Evolutionary conservation across 2,113 vertebrate genomes (phyloP).

Genomic region (Sprattus sprattus): DNA sequence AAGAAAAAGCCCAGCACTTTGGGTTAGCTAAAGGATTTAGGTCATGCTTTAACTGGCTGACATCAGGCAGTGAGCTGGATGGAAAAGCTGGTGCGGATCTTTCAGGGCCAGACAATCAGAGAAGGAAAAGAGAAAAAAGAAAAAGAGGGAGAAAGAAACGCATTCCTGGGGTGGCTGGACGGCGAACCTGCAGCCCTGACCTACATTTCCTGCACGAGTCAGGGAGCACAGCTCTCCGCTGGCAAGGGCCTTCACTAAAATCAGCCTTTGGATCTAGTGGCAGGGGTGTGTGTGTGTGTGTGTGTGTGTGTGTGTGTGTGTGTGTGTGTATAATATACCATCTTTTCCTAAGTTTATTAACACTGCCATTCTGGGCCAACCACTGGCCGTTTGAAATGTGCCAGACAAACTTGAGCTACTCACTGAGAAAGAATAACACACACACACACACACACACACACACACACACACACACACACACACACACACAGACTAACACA

Average conservation of each 20-base stretch:
- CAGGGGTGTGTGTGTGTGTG: neutral
- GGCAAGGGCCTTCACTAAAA: neutral
- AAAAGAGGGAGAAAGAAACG: slow-evolving; percentile 17
- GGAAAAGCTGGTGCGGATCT: slow-evolving; percentile 72
- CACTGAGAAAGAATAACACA: neutral
- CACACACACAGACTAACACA: too few relatives aligned
- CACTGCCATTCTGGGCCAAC: neutral
- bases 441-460: too few relatives aligned
- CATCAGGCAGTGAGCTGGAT: slow-evolving; percentile 54
- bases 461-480: too few relatives aligned
- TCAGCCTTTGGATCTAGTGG: neutral
- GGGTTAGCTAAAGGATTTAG: slow-evolving; percentile 76
- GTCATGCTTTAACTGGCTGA: slow-evolving; percentile 74
- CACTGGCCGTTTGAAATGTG: neutral
- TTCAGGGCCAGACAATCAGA: slow-evolving; percentile 32
- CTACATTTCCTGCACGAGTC: slow-evolving; percentile 60
- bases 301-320: slow-evolving; percentile 12
- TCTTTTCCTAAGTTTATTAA: slow-evolving; percentile 11
- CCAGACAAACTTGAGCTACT: slow-evolving; percentile 9
- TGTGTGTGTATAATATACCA: neutral
- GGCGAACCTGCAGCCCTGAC: slow-evolving; percentile 61
- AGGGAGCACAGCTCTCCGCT: slow-evolving; percentile 6
- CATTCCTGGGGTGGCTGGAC: slow-evolving; percentile 35
- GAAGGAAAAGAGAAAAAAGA: slow-evolving; percentile 23
- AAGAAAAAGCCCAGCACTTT: slow-evolving; percentile 63